Percentiles rank a stretch among this genome's conserved stretches.
Conservation (phyloP, 2,113 vertebrate genomes). For the Salvator merianae region DNA sequence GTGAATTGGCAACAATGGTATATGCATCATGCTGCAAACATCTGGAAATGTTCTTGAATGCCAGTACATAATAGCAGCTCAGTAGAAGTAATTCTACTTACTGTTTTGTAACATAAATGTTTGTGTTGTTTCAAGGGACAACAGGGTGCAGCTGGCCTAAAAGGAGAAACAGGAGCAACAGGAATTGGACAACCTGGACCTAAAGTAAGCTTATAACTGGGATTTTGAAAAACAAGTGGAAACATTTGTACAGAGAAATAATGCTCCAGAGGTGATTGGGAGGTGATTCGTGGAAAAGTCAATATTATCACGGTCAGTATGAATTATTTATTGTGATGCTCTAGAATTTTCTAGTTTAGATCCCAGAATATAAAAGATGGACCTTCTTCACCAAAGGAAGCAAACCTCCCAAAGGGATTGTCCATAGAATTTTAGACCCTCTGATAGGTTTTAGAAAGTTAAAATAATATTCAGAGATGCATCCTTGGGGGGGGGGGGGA, state of each 20-base stretch:
- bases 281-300: no score
- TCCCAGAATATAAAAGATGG: background rate
- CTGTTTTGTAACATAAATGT: background rate
- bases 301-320: background rate
- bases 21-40: background rate
- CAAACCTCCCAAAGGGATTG: background rate
- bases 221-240: background rate
- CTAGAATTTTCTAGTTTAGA: background rate
- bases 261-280: background rate
- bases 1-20: background rate
- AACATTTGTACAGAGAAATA: background rate
- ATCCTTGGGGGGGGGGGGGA: no score
- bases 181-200: conserved; percentile 74
- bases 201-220: conserved; percentile 74
- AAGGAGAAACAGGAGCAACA: conserved; percentile 66
- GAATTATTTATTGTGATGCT: background rate
- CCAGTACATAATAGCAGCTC: background rate
- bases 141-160: conserved; percentile 59
- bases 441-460: background rate
- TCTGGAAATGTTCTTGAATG: background rate
- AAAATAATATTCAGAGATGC: background rate
- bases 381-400: background rate
- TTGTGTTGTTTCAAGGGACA: conserved; percentile 63
- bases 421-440: no score
- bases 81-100: background rate